Evolutionary conservation across 2,888 invertebrate genomes (phyloP).

Genomic region (Lycia hirtaria): DNA sequence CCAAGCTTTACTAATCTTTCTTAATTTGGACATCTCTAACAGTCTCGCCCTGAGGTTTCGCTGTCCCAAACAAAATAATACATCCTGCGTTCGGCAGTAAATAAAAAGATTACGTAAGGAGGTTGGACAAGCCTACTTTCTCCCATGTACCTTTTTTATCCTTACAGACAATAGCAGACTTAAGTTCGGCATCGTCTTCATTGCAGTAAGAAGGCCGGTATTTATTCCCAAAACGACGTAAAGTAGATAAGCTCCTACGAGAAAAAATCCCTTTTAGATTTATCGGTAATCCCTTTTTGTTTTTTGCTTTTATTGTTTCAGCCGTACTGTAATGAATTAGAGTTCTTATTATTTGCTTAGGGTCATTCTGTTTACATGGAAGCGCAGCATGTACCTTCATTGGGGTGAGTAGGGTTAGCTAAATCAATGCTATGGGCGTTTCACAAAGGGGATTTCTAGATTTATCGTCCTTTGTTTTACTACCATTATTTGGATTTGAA

Average conservation of each 20-base stretch:
- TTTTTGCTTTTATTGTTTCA: slow-evolving; percentile 77
- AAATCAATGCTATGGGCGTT: slow-evolving; percentile 74
- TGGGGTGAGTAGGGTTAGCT: slow-evolving; percentile 68
- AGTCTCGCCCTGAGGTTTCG: slow-evolving; percentile 22
- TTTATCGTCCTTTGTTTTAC: slow-evolving; percentile 67
- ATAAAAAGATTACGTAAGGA: slow-evolving; percentile 69
- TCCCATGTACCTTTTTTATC: slow-evolving; percentile 71
- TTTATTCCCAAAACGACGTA: slow-evolving; percentile 76
- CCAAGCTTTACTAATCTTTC: slow-evolving; percentile 21
- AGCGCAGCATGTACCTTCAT: slow-evolving; percentile 65
- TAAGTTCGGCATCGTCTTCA: slow-evolving; percentile 69
- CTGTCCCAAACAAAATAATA: slow-evolving; percentile 56
- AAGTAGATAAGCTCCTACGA: slow-evolving; percentile 73
- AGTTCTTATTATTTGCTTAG: slow-evolving; percentile 71
- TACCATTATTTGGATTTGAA: slow-evolving; percentile 53
- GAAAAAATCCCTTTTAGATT: slow-evolving; percentile 77
- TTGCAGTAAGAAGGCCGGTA: slow-evolving; percentile 68
- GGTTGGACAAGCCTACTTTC: slow-evolving; percentile 57
- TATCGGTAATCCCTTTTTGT: slow-evolving; percentile 75
- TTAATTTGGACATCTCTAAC: slow-evolving; percentile 31
- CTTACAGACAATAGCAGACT: slow-evolving; percentile 74
- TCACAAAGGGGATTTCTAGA: slow-evolving; percentile 67
- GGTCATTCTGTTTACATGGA: slow-evolving; percentile 73
- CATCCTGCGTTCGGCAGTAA: slow-evolving; percentile 63
- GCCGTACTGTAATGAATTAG: slow-evolving; percentile 74